phyloP scores from a whole-genome alignment of 2,113 vertebrate species.

The Melierax canorus region DNA sequence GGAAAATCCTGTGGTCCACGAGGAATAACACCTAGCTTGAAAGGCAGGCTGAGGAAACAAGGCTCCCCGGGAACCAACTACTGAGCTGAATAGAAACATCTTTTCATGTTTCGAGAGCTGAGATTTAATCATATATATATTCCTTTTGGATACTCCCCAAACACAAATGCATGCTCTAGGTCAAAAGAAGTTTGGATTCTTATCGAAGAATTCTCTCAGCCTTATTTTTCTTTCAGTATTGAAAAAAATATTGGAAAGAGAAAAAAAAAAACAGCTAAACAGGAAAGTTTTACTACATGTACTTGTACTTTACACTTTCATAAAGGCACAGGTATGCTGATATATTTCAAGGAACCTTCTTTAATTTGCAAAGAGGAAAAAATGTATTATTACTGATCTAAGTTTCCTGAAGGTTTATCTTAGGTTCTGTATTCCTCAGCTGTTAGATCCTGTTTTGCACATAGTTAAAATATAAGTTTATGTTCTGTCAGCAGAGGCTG shows the following conservation, averaged over 20 bases:
- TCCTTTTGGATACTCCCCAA: background rate
- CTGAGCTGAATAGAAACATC: background rate
- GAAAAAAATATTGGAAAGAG: background rate
- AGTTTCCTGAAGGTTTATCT: background rate
- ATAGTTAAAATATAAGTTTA: background rate
- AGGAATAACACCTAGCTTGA: background rate
- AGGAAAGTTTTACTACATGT: background rate
- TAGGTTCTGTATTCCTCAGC: background rate
- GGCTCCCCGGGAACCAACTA: background rate
- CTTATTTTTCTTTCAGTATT: background rate
- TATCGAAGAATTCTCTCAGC: background rate
- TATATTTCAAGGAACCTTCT: background rate
- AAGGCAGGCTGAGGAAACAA: background rate
- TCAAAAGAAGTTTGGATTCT: background rate
- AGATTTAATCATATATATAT: background rate
- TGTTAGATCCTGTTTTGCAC: background rate
- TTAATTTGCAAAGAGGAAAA: background rate
- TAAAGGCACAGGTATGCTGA: background rate
- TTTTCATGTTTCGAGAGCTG: background rate
- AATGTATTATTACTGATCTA: background rate
- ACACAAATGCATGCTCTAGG: rapidly evolving
- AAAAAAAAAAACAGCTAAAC: background rate
- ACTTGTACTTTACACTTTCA: background rate
- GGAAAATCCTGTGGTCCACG: background rate
- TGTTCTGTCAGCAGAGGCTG: background rate